Evolutionary conservation across 92 coral and sea anemone species (phyloP), one percentile per base, ranked within the genome.

Genomic region (Palythoa grandis): DNA sequence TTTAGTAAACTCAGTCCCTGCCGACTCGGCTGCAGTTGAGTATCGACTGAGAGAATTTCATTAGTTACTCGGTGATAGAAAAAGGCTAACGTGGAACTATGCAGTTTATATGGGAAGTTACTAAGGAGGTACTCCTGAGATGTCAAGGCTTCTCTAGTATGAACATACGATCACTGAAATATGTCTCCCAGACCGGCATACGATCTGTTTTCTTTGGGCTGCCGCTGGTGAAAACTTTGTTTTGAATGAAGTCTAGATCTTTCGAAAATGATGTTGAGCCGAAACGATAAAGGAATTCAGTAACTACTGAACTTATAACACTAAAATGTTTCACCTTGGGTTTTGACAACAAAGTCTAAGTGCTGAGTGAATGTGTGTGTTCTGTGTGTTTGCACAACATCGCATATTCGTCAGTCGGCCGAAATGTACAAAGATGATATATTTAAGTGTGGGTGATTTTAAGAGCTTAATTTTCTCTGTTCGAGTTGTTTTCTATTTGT

Each of bases 281-380:
- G 50, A 43, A 35, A 69, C 74, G 78, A 74, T 48, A 17, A 10
- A 47, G 77, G 78, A 74, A 74, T 48, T 74, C 78, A 74, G 6
- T 74, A 74, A 48, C 5, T 74, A 63, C 22, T 63, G 20, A 19
- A 63, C 35, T 2, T 63, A 29, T 29, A 43, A 43, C 50, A 43
- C 50, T 43, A 43, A 43, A 43, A 43, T 43, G 50, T 43, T 43
- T 43, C 50, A 29, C 50, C 50, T 43, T 43, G 7, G 50, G 50
- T 43, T 43, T 43, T 5, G 50, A 43, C 3, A 43, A 43, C 50
- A 43, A 43, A 8, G 50, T 5, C 50, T 5, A 43, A 43, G 50
- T 43, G 50, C 50, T 8, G 50, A 43, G 50, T 43, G 50, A 43
- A 43, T 43, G 9, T 43, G 50, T 43, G 50, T 43, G 1, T 43